Conservation (phyloP, 1,140 invertebrate genomes). For the Drosophila funebris region DNA sequence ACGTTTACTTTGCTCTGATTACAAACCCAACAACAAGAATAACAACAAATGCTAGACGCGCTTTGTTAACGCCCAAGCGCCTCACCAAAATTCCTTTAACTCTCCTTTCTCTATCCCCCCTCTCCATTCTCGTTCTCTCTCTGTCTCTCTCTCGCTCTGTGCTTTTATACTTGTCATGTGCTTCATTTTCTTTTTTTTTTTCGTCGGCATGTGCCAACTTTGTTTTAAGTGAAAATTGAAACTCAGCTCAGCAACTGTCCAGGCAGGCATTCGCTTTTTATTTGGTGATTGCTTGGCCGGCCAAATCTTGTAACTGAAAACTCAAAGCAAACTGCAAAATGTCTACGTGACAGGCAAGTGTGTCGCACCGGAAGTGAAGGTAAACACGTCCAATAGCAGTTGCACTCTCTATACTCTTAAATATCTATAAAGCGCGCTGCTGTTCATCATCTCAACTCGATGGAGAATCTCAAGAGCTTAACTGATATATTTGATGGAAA, state of each 20-base stretch:
- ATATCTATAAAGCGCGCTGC: too few species aligned
- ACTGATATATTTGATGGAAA: too few species aligned
- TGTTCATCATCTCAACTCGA: too few species aligned
- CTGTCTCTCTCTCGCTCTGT: background rate
- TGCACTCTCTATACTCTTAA: background rate
- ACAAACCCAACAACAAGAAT: slow-evolving; percentile 41
- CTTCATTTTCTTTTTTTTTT: slow-evolving; percentile 18
- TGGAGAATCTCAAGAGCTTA: too few species aligned
- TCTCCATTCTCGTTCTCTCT: slow-evolving; percentile 10
- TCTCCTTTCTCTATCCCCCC: background rate
- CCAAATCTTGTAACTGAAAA: slow-evolving; percentile 69
- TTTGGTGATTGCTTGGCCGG: slow-evolving; percentile 62
- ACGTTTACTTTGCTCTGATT: slow-evolving; percentile 73
- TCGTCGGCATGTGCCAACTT: slow-evolving; percentile 53
- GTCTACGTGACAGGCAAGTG: slow-evolving; percentile 55
- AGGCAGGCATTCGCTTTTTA: slow-evolving; percentile 54
- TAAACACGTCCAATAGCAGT: background rate
- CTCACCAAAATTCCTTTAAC: slow-evolving; percentile 7
- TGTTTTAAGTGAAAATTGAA: slow-evolving; percentile 80
- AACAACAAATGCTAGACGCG: slow-evolving; percentile 35
- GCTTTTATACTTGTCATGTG: slow-evolving; percentile 1
- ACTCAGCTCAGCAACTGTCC: slow-evolving; percentile 75
- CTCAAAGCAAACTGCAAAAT: slow-evolving; percentile 70
- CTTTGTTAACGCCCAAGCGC: slow-evolving; percentile 62
- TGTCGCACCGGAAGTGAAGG: slow-evolving; percentile 23